Percentiles rank a stretch among this genome's conserved stretches.
Evolutionary conservation across 2,797 vertebrate genomes (phyloP).

Genomic region (Onychomys torridus): DNA sequence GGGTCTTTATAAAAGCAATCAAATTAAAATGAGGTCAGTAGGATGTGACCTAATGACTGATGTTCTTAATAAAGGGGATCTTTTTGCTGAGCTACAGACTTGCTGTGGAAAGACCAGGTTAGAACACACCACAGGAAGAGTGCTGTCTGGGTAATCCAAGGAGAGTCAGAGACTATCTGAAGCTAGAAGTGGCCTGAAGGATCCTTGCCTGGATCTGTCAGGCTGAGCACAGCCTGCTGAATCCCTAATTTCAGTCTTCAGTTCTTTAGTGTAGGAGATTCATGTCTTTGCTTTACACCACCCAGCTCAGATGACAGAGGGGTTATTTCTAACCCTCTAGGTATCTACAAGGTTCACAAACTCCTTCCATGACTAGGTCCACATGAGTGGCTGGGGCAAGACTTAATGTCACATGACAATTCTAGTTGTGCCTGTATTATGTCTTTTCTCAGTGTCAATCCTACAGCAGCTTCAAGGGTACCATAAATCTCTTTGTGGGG

Average conservation of each 20-base stretch:
- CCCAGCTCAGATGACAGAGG: background rate
- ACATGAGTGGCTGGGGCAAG: background rate
- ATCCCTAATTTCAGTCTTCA: background rate
- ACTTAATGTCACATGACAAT: background rate
- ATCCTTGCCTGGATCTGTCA: rapidly evolving
- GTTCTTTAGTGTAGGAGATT: background rate
- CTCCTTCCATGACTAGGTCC: background rate
- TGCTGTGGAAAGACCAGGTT: rapidly evolving
- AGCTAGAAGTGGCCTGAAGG: rapidly evolving
- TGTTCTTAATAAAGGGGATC: background rate
- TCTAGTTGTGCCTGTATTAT: too few species aligned
- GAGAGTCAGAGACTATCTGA: background rate
- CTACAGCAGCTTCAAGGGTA: background rate
- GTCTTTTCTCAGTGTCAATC: background rate
- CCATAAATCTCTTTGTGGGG: rapidly evolving
- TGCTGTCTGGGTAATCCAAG: background rate
- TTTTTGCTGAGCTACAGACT: background rate
- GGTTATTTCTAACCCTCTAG: background rate
- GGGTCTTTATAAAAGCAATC: background rate
- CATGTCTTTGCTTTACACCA: background rate
- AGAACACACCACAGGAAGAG: background rate
- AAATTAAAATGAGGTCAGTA: background rate
- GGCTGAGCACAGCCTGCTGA: background rate
- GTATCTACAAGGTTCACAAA: background rate
- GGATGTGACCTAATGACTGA: background rate